These are phyloP conservation scores for Bombus confusus DNA, from an alignment of 1,140 invertebrate species.

Conservation along the genomic window DNA sequence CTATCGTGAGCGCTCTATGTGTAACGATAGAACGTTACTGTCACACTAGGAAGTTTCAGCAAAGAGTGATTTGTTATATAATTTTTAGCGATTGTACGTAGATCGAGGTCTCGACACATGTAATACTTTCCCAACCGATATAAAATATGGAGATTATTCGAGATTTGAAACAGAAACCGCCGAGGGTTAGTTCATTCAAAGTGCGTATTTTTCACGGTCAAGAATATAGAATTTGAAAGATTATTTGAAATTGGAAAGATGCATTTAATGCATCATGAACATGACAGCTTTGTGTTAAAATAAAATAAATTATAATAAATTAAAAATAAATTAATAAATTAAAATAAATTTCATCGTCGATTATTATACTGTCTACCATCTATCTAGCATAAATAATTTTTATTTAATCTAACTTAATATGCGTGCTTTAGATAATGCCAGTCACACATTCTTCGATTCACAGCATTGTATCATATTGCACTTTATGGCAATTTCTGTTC, in stretches of 20 bases:
- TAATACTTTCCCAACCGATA: not conserved
- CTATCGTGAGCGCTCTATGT: slow-evolving; percentile 15
- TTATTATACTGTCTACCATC: not conserved
- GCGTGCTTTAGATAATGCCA: not conserved
- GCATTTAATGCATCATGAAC: not conserved
- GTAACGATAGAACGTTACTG: not conserved
- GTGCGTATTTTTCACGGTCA: not conserved
- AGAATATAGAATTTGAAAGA: not conserved
- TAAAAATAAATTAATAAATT: too few species aligned
- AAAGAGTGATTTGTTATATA: slow-evolving; percentile 32
- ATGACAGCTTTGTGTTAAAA: not conserved
- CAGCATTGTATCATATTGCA: not conserved
- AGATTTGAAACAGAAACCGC: not conserved
- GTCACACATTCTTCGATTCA: not conserved
- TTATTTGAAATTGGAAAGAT: not conserved
- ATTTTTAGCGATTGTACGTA: not conserved
- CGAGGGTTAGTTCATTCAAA: not conserved
- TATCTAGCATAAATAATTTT: not conserved
- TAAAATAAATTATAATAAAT: not conserved
- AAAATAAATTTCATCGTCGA: not conserved
- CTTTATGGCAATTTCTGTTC: not conserved
- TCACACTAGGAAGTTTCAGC: not conserved
- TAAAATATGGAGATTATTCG: too few species aligned
- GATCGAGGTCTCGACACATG: not conserved
- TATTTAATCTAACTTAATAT: not conserved